Evolutionary conservation across 2,113 vertebrate species (phyloP), one percentile per base, ranked within the genome.

Genomic region (Eidolon helvum): DNA sequence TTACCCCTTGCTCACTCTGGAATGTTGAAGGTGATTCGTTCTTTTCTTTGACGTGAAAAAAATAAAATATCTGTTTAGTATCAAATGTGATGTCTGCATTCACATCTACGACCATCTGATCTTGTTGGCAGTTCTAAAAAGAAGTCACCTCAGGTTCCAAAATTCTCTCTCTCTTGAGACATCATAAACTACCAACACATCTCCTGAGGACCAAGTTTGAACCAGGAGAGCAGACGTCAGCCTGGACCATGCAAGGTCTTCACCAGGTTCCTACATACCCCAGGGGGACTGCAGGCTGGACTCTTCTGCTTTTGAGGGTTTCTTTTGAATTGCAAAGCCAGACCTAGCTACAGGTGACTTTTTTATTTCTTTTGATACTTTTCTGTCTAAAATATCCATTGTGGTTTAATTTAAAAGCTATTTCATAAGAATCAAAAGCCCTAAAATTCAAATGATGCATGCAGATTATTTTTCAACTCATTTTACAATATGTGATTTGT

Each of bases 361-460:
- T 21, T 61, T 26, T 2, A 22, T 77, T 50, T n/a, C 22, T 75
- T 71, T 78, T 45, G 2, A 50, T 84, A 63, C 18, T 82, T 35
- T 85, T 65, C 68, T 69, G n/a, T 86, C 53, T 90, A 75, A 87
- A 95, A 45, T 53, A n/a, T 75, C 48, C 71, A 72, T 53, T 63
- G 59, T 83, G 57, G 22, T 88, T 78, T 92, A 28, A 94, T 78
- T 86, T 96, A 65, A 92, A 89, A 95, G 22, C 71, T 68, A 28
- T 85, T 57, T 89, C 33, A 53, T 92, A 57, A 82, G 55, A 50
- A 95, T 90, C 38, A 78, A 90, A 75, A 55, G 61, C 9, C 33
- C 75, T 90, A 87, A 69, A 72, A 87, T 50, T 65, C 16, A 95
- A 94, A 38, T 71, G 30, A 92, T 48, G 26, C 35, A 4, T 55